Percentiles rank a stretch among this genome's conserved stretches.
Evolutionary conservation across 2,113 vertebrate genomes (phyloP).

Genomic region (Piaya cayana): DNA sequence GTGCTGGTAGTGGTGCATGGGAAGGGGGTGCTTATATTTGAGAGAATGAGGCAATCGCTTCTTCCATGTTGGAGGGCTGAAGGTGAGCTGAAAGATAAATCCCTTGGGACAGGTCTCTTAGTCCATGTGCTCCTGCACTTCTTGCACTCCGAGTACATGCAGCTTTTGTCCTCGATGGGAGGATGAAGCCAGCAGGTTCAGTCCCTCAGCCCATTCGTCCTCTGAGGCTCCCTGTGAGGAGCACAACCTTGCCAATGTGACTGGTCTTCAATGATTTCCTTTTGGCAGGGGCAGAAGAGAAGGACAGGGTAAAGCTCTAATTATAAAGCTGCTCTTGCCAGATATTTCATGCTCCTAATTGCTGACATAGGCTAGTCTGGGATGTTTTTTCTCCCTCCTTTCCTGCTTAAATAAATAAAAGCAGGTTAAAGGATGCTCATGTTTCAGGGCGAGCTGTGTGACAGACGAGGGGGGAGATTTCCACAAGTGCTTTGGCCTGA

Average conservation of each 20-base stretch:
- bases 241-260: background rate
- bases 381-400: background rate
- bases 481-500: background rate
- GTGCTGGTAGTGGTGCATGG: background rate
- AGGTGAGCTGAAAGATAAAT: background rate
- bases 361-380: conserved; percentile 11
- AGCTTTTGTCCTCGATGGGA: background rate
- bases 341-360: conserved; percentile 17
- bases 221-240: accelerated
- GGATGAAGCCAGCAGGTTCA: accelerated
- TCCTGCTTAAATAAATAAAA: conserved; percentile 7
- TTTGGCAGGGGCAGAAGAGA: background rate
- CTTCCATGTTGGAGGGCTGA: background rate
- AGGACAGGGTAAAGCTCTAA: background rate
- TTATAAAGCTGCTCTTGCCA: background rate
- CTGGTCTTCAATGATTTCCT: background rate
- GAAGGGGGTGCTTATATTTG: accelerated
- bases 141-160: accelerated
- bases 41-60: background rate
- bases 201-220: accelerated
- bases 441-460: background rate
- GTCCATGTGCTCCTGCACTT: background rate
- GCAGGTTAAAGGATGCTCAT: background rate
- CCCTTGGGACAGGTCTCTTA: background rate
- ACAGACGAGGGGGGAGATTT: background rate